phyloP scores from a whole-genome alignment of 2,797 vertebrate species.

The Sibirionetta formosa region DNA sequence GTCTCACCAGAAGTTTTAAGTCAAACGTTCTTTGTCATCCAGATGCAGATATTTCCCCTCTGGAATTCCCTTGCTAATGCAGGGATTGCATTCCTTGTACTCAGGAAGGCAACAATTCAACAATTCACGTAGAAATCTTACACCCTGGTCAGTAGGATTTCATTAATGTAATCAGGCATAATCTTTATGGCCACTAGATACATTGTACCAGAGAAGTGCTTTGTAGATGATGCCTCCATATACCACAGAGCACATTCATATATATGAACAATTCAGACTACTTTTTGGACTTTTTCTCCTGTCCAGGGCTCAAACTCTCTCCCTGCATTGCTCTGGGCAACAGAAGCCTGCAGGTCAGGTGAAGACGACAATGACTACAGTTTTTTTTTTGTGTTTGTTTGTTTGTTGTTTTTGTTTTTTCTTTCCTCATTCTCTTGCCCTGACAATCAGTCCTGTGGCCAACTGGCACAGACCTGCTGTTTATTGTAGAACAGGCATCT shows the following conservation, averaged over 20 bases:
- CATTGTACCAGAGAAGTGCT: fast-evolving
- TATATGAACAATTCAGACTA: neutral
- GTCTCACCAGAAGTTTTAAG: neutral
- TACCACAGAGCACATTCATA: neutral
- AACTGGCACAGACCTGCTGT: fast-evolving
- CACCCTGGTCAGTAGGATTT: neutral
- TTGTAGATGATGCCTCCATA: neutral
- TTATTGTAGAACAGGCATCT: neutral
- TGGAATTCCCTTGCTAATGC: neutral
- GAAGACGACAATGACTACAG: neutral
- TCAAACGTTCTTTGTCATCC: neutral
- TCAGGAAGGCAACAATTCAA: neutral
- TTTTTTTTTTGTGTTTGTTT: no score
- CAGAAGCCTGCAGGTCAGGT: neutral
- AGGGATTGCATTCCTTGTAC: neutral
- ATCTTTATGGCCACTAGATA: neutral
- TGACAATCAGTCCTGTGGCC: neutral
- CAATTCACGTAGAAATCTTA: neutral
- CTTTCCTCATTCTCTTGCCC: neutral
- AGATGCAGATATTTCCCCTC: neutral
- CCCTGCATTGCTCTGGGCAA: neutral
- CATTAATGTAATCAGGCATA: neutral
- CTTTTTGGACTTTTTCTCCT: neutral
- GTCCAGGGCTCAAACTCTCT: neutral
- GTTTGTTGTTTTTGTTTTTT: neutral